Conservation (phyloP, 2,888 invertebrate genomes). For the Protophormia terraenovae region DNA sequence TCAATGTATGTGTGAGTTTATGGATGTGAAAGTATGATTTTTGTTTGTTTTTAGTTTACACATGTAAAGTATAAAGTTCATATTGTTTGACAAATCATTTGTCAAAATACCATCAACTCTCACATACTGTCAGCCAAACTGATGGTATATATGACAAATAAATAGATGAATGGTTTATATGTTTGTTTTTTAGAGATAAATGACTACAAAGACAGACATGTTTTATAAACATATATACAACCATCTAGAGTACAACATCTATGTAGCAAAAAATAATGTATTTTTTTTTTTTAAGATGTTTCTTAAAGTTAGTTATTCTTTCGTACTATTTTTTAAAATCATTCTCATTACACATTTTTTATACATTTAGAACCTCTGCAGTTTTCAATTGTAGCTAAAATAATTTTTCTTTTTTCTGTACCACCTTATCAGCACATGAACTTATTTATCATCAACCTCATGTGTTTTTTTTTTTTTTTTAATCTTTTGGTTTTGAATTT, state of each 20-base stretch:
- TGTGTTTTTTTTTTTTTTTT: not conserved
- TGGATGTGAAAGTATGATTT: not conserved
- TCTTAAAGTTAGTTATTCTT: not conserved
- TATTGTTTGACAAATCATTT: conserved; percentile 64
- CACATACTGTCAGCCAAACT: conserved; percentile 14
- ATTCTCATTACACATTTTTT: too few relatives aligned
- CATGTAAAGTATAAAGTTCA: conserved; percentile 53
- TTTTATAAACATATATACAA: not conserved
- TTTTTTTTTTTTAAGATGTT: not conserved
- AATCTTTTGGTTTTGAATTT: conserved; percentile 17
- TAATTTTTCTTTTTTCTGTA: not conserved
- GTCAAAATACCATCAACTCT: conserved; percentile 65
- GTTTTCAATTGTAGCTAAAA: too few relatives aligned
- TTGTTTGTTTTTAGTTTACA: conserved; percentile 2
- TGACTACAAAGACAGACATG: not conserved
- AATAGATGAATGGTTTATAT: conserved; percentile 10
- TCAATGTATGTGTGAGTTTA: not conserved
- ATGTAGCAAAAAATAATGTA: not conserved
- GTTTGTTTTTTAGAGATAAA: not conserved
- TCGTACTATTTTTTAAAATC: too few relatives aligned
- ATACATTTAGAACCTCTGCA: too few relatives aligned
- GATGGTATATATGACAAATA: conserved; percentile 17
- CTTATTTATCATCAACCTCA: conserved; percentile 23
- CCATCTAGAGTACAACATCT: too few relatives aligned
- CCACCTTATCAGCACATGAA: conserved; percentile 6